Conservation (phyloP, 2,113 vertebrate species). For the Odobenus rosmarus region DNA sequence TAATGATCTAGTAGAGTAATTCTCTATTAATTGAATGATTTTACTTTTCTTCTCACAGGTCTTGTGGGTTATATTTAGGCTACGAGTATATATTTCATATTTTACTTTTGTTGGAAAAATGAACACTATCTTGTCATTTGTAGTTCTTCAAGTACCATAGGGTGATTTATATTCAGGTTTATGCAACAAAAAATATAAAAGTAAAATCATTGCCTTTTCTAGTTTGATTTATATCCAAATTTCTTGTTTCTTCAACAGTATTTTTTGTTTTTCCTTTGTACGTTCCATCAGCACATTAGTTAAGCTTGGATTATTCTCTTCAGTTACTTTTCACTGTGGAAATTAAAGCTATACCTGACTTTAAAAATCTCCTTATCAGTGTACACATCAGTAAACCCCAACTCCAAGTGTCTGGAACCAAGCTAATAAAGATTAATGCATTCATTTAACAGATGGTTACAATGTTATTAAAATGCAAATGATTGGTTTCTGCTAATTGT, state of each 20-base stretch:
- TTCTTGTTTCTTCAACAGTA: conserved; percentile 1
- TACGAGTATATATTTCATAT: background rate
- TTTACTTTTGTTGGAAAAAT: background rate
- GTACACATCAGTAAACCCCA: conserved; percentile 86
- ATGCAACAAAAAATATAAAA: background rate
- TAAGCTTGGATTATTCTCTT: conserved; percentile 46
- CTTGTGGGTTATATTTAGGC: background rate
- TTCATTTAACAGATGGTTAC: conserved; percentile 94
- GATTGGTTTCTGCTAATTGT: conserved; percentile 95
- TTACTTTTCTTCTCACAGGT: background rate
- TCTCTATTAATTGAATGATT: background rate
- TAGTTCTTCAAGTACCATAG: background rate
- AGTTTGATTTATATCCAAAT: background rate
- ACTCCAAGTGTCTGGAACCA: conserved; percentile 86
- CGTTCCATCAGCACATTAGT: conserved; percentile 43
- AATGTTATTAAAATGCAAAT: conserved; percentile 99
- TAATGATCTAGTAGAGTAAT: background rate
- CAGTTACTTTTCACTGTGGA: conserved; percentile 61
- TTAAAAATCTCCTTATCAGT: conserved; percentile 71
- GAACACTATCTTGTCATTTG: background rate
- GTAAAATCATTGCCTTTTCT: background rate
- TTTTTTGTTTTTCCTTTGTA: conserved; percentile 36
- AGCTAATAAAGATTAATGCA: conserved; percentile 98
- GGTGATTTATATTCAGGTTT: background rate
- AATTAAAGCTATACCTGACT: conserved; percentile 73